A percentile compares a stretch with the other conserved stretches of the same genome.
Conservation (phyloP, 2,888 invertebrate species). For the Callyntrura guangdongensis region DNA sequence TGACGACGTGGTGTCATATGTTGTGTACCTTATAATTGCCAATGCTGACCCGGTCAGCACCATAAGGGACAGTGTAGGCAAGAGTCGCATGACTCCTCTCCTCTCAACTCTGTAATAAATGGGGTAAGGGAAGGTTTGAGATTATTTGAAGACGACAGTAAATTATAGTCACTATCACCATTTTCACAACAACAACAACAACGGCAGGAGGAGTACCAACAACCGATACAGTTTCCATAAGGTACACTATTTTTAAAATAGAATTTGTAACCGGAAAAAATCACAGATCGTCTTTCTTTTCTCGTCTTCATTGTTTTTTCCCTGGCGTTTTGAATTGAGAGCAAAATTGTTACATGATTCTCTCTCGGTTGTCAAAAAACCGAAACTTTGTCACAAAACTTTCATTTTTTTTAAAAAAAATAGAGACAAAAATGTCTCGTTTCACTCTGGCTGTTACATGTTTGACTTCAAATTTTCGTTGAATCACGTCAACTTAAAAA, state of each 20-base stretch:
- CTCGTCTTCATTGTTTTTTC: constrained; percentile 46
- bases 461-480: neutral
- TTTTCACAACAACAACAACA: constrained; percentile 14
- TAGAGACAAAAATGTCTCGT: too few relatives aligned
- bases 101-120: constrained; percentile 79
- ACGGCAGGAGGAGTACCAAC: neutral
- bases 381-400: neutral
- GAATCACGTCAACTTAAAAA: neutral
- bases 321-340: neutral
- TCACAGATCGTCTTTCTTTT: constrained; percentile 40
- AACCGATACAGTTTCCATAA: neutral
- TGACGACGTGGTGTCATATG: constrained; percentile 79
- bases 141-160: neutral
- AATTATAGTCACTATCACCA: constrained; percentile 33
- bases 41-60: constrained; percentile 84
- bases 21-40: constrained; percentile 83
- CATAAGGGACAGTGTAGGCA: constrained; percentile 83
- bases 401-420: neutral
- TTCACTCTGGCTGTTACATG: too few relatives aligned
- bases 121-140: neutral
- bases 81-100: constrained; percentile 85
- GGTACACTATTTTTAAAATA: neutral
- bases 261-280: neutral
- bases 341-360: constrained; percentile 35
- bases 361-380: neutral